These are phyloP conservation scores for Hydrozoanthus gracilis DNA, from an alignment of 92 coral and sea anemone species.

Conservation along the genomic window DNA sequence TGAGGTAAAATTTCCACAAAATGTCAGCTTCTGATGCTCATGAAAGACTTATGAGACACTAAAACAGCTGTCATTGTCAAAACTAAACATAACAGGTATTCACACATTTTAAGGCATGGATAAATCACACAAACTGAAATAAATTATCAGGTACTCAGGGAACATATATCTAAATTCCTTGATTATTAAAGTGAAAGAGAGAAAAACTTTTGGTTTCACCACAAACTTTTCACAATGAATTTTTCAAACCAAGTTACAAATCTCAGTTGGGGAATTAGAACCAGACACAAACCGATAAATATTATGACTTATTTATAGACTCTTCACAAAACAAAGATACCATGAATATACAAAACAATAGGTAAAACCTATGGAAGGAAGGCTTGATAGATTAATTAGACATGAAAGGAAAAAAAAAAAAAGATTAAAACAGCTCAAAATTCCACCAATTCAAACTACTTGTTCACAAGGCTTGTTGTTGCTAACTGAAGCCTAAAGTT, in stretches of 20 bases:
- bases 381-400: constrained; percentile 25
- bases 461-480: not conserved
- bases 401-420: not conserved
- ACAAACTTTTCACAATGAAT: not conserved
- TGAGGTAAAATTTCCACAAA: constrained; percentile 27
- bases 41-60: constrained; percentile 42
- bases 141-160: not conserved
- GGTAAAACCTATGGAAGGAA: constrained; percentile 7
- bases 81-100: constrained; percentile 42
- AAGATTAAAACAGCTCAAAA: constrained; percentile 8
- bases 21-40: constrained; percentile 50
- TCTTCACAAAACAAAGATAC: constrained; percentile 27
- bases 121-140: not conserved
- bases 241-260: not conserved
- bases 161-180: not conserved
- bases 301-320: constrained; percentile 34
- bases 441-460: not conserved
- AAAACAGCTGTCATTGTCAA: constrained; percentile 44
- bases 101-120: constrained; percentile 17
- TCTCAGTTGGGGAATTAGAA: not conserved
- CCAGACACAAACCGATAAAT: constrained; percentile 12
- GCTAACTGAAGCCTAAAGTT: not conserved
- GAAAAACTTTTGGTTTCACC: not conserved
- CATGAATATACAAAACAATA: constrained; percentile 17
- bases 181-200: not conserved